phyloP scores from a whole-genome alignment of 1,140 invertebrate genomes.

The Drosophila bocki region DNA sequence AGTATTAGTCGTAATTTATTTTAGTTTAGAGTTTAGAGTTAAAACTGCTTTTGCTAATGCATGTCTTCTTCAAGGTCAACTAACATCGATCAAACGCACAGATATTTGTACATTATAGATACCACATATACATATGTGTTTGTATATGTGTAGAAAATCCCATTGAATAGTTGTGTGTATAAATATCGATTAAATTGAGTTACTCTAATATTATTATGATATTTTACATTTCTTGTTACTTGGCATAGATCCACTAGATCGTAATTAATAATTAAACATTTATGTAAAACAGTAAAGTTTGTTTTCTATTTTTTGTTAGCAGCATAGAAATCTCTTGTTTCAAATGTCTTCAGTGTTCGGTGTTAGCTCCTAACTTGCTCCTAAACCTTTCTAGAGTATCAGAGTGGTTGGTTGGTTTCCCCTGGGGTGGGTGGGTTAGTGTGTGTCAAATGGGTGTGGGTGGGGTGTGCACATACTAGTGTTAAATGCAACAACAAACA shows the following conservation, averaged over 20 bases:
- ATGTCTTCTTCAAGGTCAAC: conserved; percentile 74
- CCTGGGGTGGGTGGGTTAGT: conserved; percentile 28
- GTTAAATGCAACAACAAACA: conserved; percentile 79
- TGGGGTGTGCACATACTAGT: conserved; percentile 37
- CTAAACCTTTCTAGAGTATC: conserved; percentile 26
- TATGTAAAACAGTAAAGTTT: conserved; percentile 41
- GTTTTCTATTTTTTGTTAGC: conserved; percentile 16
- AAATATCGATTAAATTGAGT: conserved; percentile 35
- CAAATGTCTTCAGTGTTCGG: conserved; percentile 50
- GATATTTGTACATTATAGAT: conserved; percentile 70
- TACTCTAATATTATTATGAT: conserved; percentile 27
- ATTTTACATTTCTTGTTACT: conserved; percentile 62
- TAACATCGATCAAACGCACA: conserved; percentile 70
- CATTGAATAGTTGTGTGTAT: conserved; percentile 16
- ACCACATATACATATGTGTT: conserved; percentile 12
- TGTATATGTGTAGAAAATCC: conserved; percentile 31
- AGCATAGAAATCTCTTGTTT: conserved; percentile 50
- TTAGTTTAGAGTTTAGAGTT: conserved; percentile 29
- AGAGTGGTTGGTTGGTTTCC: conserved; percentile 42
- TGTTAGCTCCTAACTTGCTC: conserved; percentile 22
- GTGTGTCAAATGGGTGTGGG: conserved; percentile 17
- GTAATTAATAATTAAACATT: conserved; percentile 34
- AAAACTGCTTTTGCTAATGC: conserved; percentile 49
- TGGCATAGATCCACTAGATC: conserved; percentile 31
- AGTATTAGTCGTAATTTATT: conserved; percentile 39